Evolutionary conservation across 2,888 invertebrate genomes (phyloP).

Genomic region (Lamproptera curius): DNA sequence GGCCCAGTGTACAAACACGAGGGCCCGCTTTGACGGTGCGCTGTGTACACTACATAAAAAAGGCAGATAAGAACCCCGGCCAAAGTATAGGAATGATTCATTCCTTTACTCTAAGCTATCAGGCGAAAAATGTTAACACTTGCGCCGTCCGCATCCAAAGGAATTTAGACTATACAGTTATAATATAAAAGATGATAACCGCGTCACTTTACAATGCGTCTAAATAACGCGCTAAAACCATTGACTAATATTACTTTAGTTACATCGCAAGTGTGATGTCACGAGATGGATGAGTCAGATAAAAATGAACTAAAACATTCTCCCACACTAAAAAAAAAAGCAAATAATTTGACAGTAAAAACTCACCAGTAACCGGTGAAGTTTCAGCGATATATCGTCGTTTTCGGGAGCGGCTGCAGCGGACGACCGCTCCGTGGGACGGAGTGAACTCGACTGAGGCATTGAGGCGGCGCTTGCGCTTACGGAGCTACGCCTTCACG

Average conservation of each 20-base stretch:
- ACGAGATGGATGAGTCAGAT: constrained; percentile 31
- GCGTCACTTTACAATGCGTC: no score
- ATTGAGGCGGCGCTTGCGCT: constrained; percentile 62
- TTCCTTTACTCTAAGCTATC: constrained; percentile 11
- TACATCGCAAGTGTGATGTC: constrained; percentile 28
- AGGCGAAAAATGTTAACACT: constrained; percentile 2
- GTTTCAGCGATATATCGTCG: no score
- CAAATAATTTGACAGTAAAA: constrained; percentile 35
- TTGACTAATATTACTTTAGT: constrained; percentile 20
- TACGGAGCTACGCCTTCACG: constrained; percentile 50
- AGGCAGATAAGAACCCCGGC: not conserved
- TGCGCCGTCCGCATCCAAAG: no score
- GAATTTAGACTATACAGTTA: no score
- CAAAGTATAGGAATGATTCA: constrained; percentile 15
- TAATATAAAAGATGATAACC: no score
- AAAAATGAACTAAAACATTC: constrained; percentile 40
- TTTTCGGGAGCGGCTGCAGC: constrained; percentile 25
- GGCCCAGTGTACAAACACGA: no score
- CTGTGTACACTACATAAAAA: not conserved
- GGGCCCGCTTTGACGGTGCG: not conserved
- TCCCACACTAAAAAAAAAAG: constrained; percentile 44
- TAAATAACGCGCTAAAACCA: constrained; percentile 20
- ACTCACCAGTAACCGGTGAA: constrained; percentile 47
- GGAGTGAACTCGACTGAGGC: constrained; percentile 50
- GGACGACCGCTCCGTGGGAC: constrained; percentile 44